A percentile compares a stretch with the other conserved stretches of the same genome.
Conservation (phyloP, 2,888 invertebrate genomes). For the Cataglyphis albicans region DNA sequence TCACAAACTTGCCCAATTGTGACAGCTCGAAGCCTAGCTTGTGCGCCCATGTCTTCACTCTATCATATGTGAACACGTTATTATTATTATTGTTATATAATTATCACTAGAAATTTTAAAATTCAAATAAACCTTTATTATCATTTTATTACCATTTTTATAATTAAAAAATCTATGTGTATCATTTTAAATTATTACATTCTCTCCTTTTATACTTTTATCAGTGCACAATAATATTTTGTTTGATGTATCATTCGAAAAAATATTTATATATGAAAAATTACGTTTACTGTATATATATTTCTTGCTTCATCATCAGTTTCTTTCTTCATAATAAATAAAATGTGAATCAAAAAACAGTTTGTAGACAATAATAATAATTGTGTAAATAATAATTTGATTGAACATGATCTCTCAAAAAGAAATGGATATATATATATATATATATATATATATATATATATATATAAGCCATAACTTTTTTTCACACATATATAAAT, state of each 20-base stretch:
- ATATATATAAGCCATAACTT: neutral
- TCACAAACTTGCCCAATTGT: conserved; percentile 93
- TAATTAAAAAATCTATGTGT: neutral
- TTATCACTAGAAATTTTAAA: neutral
- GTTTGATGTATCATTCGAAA: neutral
- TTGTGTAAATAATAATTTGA: neutral
- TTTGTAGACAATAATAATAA: neutral
- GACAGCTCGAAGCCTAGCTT: conserved; percentile 93
- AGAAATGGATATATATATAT: too few relatives aligned
- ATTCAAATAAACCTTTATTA: neutral
- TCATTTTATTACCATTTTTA: neutral
- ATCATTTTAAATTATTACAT: neutral
- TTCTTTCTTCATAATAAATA: neutral
- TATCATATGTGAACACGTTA: conserved; percentile 78
- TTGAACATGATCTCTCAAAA: neutral
- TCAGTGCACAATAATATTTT: neutral
- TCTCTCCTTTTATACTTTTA: neutral
- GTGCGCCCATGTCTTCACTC: conserved; percentile 93
- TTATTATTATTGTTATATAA: neutral
- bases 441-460: neutral
- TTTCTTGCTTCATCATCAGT: neutral
- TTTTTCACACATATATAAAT: neutral
- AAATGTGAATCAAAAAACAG: neutral
- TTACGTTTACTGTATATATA: neutral
- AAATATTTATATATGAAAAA: neutral